A percentile compares a stretch with the other conserved stretches of the same genome.
Conservation (phyloP, 2,888 invertebrate genomes). For the Halocaridina rubra region DNA sequence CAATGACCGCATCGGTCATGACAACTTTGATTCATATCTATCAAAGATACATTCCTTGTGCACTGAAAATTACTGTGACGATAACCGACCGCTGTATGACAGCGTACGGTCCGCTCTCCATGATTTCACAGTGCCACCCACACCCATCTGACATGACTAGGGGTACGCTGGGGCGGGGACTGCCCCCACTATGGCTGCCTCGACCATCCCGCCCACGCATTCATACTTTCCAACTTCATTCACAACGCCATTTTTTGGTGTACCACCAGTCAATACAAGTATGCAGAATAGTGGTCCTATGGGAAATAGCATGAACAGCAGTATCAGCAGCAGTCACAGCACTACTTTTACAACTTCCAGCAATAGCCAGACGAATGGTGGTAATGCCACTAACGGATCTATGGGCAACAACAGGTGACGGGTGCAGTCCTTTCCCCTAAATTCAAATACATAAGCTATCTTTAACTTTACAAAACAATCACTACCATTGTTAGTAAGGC, state of each 20-base stretch:
- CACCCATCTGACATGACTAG: conserved; percentile 76
- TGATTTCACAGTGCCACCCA: conserved; percentile 90
- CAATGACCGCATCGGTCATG: conserved; percentile 71
- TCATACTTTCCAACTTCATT: conserved; percentile 50
- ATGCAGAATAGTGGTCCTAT: conserved; percentile 26
- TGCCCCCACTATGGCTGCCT: conserved; percentile 37
- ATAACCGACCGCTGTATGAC: conserved; percentile 86
- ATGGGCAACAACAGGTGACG: conserved; percentile 51
- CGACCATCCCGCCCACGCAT: conserved; percentile 49
- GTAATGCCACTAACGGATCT: background rate
- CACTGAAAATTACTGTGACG: conserved; percentile 73
- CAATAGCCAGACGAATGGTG: conserved; percentile 9
- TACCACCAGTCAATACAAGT: conserved; percentile 45
- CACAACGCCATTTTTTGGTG: conserved; percentile 50
- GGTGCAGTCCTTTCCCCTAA: conserved; percentile 14
- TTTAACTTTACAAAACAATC: background rate
- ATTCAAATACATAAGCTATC: background rate
- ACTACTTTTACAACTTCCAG: conserved; percentile 1
- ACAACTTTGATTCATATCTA: conserved; percentile 93
- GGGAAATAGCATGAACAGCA: conserved; percentile 26
- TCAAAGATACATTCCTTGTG: conserved; percentile 91
- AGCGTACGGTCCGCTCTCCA: conserved; percentile 91
- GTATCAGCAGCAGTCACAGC: conserved; percentile 12
- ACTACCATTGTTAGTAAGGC: background rate
- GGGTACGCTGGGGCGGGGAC: conserved; percentile 53